phyloP scores from a whole-genome alignment of 2,113 vertebrate genomes.

The Ondatra zibethicus region DNA sequence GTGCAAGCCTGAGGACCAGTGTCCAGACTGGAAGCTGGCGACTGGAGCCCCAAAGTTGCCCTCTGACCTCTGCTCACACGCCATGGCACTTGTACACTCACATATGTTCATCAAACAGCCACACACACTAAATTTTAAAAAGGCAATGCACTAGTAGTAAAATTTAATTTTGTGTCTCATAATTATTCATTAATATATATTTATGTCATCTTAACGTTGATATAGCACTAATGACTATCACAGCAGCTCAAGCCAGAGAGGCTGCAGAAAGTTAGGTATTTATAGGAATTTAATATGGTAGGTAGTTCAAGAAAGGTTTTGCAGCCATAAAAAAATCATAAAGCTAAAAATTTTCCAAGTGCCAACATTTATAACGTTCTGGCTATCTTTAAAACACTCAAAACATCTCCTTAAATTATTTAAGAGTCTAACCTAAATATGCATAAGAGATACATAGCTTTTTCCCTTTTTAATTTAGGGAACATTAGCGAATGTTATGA shows the following conservation, averaged over 20 bases:
- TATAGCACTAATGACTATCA: background rate
- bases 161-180: constrained; percentile 2
- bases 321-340: constrained; percentile 38
- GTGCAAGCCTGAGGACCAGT: background rate
- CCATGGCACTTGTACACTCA: too few species aligned
- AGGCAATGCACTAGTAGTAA: background rate
- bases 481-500: background rate
- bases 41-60: background rate
- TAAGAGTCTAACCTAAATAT: constrained; percentile 37
- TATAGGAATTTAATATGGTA: constrained; percentile 25
- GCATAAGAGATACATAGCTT: background rate
- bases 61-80: background rate
- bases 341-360: constrained; percentile 46
- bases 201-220: constrained; percentile 24
- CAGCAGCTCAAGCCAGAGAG: constrained; percentile 38
- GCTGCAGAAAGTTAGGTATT: constrained; percentile 1
- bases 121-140: background rate
- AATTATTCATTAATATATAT: background rate
- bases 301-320: constrained; percentile 20
- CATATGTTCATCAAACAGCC: background rate
- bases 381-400: background rate
- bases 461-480: background rate
- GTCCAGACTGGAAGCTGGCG: background rate
- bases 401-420: background rate
- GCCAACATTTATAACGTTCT: constrained; percentile 13